These are phyloP conservation scores for Crenuchus spilurus DNA, from an alignment of 2,797 vertebrate genomes.

Conservation along the genomic window DNA sequence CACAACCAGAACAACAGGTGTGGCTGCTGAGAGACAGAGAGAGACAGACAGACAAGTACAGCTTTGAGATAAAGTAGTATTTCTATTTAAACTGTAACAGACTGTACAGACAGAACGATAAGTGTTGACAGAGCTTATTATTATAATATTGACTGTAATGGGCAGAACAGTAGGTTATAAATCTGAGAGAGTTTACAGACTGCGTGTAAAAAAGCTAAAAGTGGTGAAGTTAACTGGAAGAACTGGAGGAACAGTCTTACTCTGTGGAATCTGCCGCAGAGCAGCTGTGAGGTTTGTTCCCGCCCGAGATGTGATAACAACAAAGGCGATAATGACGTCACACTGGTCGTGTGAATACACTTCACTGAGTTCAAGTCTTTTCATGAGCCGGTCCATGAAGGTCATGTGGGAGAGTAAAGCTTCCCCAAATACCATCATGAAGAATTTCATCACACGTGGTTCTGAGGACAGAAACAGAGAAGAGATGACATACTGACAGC, in stretches of 20 bases:
- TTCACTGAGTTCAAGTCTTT: neutral
- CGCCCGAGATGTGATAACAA: neutral
- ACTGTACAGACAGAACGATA: too few relatives aligned
- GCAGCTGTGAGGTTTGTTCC: constrained; percentile 2
- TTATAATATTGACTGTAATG: too few relatives aligned
- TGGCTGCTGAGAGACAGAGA: neutral
- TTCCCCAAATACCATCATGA: neutral
- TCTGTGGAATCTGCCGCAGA: neutral
- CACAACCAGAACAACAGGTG: constrained; percentile 7
- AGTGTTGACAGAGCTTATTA: too few relatives aligned
- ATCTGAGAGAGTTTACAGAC: too few relatives aligned
- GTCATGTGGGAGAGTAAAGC: neutral
- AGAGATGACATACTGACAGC: too few relatives aligned
- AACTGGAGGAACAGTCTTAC: constrained; percentile 1
- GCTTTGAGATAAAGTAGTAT: neutral
- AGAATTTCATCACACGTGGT: neutral
- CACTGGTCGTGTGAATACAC: neutral
- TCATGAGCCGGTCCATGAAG: neutral
- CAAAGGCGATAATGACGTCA: constrained; percentile 1
- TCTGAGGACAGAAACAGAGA: constrained; percentile 4
- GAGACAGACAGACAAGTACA: constrained; percentile 4
- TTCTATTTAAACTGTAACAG: neutral
- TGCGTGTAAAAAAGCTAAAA: too few relatives aligned
- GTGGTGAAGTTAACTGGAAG: neutral
- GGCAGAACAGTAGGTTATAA: too few relatives aligned